A percentile compares a stretch with the other conserved stretches of the same genome.
Conservation (phyloP, 1,140 invertebrate genomes). For the Zaprionus kolodkinae region DNA sequence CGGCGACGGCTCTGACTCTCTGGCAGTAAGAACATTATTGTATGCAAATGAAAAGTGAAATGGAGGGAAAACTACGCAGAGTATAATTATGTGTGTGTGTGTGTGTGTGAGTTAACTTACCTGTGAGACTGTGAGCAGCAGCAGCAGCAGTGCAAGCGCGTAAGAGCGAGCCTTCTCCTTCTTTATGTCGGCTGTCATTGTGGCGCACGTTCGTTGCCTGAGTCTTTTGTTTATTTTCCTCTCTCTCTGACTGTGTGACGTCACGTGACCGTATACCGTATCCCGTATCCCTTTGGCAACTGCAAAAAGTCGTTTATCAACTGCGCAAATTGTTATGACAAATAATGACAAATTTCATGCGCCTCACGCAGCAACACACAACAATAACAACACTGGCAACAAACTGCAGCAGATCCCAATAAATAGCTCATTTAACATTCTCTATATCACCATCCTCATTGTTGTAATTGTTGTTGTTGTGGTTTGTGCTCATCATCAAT, state of each 20-base stretch:
- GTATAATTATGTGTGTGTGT: slow-evolving; percentile 28
- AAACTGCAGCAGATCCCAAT: slow-evolving; percentile 20
- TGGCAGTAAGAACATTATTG: slow-evolving; percentile 71
- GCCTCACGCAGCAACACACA: slow-evolving; percentile 56
- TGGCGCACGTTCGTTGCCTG: slow-evolving; percentile 60
- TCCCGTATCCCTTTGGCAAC: slow-evolving; percentile 56
- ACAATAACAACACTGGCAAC: slow-evolving; percentile 30
- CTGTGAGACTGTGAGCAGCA: slow-evolving; percentile 56
- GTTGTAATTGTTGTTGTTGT: slow-evolving; percentile 18
- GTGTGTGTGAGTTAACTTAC: slow-evolving; percentile 61
- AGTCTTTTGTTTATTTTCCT: slow-evolving; percentile 62
- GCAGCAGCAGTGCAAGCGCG: slow-evolving; percentile 49
- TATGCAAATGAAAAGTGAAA: slow-evolving; percentile 83
- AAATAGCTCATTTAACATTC: slow-evolving; percentile 59
- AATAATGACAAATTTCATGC: slow-evolving; percentile 73
- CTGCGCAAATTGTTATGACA: slow-evolving; percentile 44
- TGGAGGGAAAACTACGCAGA: slow-evolving; percentile 50
- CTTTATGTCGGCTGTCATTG: slow-evolving; percentile 53
- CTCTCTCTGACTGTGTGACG: neutral
- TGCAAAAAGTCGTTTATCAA: slow-evolving; percentile 69
- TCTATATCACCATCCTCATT: neutral
- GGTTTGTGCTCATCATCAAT: slow-evolving; percentile 22
- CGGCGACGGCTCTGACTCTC: too few species aligned
- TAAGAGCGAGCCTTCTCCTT: slow-evolving; percentile 24
- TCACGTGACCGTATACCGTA: slow-evolving; percentile 24